A percentile compares a stretch with the other conserved stretches of the same genome.
Evolutionary conservation across 1,140 invertebrate genomes (phyloP).

Genomic region (Drosophila carrolli): DNA sequence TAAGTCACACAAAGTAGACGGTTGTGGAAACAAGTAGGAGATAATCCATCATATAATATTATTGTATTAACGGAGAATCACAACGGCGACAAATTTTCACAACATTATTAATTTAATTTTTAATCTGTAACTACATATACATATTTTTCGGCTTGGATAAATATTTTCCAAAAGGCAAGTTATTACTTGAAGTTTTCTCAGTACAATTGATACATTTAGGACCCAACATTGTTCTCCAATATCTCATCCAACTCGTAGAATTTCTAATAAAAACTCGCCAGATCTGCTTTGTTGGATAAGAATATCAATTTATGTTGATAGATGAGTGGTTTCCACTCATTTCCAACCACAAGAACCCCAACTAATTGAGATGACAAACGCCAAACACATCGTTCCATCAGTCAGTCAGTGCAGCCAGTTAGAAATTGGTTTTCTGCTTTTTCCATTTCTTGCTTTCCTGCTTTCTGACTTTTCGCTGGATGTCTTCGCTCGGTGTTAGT

Average conservation of each 20-base stretch:
- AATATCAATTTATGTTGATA: slow-evolving; percentile 50
- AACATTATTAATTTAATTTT: no score
- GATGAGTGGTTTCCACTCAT: slow-evolving; percentile 24
- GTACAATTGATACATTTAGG: background rate
- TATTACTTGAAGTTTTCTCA: no score
- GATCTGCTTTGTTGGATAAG: slow-evolving; percentile 33
- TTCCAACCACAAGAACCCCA: slow-evolving; percentile 24
- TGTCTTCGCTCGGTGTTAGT: slow-evolving; percentile 25
- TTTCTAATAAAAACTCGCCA: background rate
- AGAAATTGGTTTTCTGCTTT: slow-evolving; percentile 48
- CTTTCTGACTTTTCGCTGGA: slow-evolving; percentile 20
- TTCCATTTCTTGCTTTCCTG: slow-evolving; percentile 16
- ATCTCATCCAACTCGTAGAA: background rate
- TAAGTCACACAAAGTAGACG: no score
- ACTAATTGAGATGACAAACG: slow-evolving; percentile 55
- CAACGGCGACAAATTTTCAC: no score
- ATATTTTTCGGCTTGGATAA: no score
- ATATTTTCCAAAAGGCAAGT: no score
- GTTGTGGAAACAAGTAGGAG: no score
- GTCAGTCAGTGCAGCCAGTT: slow-evolving; percentile 49
- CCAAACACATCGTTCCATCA: slow-evolving; percentile 54
- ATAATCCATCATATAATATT: no score
- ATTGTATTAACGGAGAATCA: no score
- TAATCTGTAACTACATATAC: no score
- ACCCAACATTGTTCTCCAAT: background rate